These are phyloP conservation scores for Craseonycteris thonglongyai DNA, from an alignment of 2,113 vertebrate species.

Conservation along the genomic window DNA sequence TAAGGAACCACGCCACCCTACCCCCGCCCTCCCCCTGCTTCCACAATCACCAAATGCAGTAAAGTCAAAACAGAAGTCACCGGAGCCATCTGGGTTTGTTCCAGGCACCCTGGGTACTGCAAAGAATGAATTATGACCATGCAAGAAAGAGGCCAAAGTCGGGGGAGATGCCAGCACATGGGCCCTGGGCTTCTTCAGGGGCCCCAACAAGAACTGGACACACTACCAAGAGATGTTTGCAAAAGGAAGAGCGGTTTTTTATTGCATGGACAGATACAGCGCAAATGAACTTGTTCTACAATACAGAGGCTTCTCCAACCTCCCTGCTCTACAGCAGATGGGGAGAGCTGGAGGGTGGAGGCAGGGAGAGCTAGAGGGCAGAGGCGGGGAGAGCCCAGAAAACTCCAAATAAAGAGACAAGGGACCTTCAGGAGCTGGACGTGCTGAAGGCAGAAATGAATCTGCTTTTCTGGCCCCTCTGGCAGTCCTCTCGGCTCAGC, in stretches of 20 bases:
- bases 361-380: neutral
- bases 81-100: neutral
- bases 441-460: neutral
- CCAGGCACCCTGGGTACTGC: fast-evolving
- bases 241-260: slow-evolving; percentile 42
- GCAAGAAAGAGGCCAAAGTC: neutral
- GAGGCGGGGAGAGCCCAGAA: neutral
- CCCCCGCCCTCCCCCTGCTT: neutral
- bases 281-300: neutral
- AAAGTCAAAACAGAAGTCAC: neutral
- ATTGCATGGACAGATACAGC: neutral
- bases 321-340: neutral
- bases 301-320: neutral
- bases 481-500: neutral
- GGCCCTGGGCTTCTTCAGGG: neutral
- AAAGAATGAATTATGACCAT: neutral
- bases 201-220: neutral
- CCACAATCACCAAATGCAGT: neutral
- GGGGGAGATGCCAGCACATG: neutral
- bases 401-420: neutral
- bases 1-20: neutral
- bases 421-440: neutral
- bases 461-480: neutral
- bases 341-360: neutral
- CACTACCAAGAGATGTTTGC: neutral